A percentile compares a stretch with the other conserved stretches of the same genome.
These are phyloP conservation scores for Mus caroli DNA, from an alignment of 2,797 vertebrate species.

Conservation along the genomic window DNA sequence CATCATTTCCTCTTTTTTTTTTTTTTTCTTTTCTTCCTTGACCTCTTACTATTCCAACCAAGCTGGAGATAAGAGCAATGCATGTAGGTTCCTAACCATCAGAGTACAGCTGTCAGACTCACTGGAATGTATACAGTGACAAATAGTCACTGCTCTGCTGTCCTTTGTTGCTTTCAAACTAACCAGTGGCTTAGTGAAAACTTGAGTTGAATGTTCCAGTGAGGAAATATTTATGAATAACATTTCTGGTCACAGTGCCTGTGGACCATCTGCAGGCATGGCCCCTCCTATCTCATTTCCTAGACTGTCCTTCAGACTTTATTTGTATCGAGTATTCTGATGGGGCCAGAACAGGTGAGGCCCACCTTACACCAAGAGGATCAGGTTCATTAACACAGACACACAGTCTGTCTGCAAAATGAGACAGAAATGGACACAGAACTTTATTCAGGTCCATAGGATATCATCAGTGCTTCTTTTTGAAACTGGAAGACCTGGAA, in stretches of 20 bases:
- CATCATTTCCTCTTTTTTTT: constrained; percentile 68
- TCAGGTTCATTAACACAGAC: not conserved
- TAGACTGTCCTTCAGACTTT: constrained; percentile 77
- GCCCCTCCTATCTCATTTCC: constrained; percentile 54
- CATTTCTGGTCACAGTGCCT: not conserved
- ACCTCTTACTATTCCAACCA: constrained; percentile 20
- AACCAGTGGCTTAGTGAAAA: constrained; percentile 70
- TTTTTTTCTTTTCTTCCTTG: constrained; percentile 42
- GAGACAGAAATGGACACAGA: constrained; percentile 49
- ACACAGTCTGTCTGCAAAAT: constrained; percentile 40
- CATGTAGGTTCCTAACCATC: not conserved
- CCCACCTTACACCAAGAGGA: not conserved
- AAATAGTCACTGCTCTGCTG: constrained; percentile 71
- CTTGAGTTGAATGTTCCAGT: constrained; percentile 72
- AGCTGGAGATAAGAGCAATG: not conserved
- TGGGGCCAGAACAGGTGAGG: constrained; percentile 50
- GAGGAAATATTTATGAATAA: constrained; percentile 61
- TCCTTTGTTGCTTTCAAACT: constrained; percentile 70
- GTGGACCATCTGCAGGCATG: constrained; percentile 27
- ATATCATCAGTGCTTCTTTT: not conserved
- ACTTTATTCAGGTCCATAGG: not conserved
- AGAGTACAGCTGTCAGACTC: constrained; percentile 56
- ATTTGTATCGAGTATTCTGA: constrained; percentile 54
- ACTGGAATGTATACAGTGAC: constrained; percentile 32
- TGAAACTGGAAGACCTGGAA: constrained; percentile 1